These are phyloP conservation scores for Montipora capitata DNA, from an alignment of 92 coral and sea anemone species.

Conservation along the genomic window DNA sequence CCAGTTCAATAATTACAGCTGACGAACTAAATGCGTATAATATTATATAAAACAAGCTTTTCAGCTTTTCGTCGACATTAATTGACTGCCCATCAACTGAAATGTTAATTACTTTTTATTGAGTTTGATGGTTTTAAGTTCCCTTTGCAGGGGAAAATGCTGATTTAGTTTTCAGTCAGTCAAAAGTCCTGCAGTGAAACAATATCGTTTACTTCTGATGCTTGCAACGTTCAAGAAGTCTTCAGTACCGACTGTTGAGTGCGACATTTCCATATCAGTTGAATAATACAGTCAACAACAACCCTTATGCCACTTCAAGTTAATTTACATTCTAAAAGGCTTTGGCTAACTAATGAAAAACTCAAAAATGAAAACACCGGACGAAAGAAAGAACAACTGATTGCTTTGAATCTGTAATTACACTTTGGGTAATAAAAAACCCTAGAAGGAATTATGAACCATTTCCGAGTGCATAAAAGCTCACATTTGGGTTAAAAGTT, in stretches of 20 bases:
- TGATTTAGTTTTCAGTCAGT: no score
- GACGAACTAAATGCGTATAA: no score
- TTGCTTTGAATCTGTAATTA: constrained; percentile 23
- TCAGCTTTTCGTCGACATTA: no score
- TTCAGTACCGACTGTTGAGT: constrained; percentile 15
- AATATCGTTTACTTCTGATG: constrained; percentile 24
- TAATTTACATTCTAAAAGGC: constrained; percentile 6
- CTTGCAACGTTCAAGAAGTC: background rate
- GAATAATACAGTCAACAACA: constrained; percentile 41
- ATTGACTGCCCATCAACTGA: no score
- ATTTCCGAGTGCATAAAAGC: constrained; percentile 24
- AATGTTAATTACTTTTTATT: no score
- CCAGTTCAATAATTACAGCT: no score
- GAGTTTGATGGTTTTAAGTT: background rate
- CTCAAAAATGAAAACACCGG: constrained; percentile 31
- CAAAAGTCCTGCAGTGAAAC: background rate
- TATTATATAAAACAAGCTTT: no score
- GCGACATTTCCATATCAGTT: constrained; percentile 45
- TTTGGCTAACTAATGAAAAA: constrained; percentile 38
- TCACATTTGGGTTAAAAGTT: constrained; percentile 12
- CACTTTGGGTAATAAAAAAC: background rate
- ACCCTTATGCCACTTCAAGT: constrained; percentile 17
- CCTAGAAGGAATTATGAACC: background rate
- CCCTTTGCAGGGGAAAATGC: background rate
- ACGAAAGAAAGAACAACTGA: constrained; percentile 18